Conservation (phyloP, 2,797 vertebrate genomes). For the Iguana delicatissima region DNA sequence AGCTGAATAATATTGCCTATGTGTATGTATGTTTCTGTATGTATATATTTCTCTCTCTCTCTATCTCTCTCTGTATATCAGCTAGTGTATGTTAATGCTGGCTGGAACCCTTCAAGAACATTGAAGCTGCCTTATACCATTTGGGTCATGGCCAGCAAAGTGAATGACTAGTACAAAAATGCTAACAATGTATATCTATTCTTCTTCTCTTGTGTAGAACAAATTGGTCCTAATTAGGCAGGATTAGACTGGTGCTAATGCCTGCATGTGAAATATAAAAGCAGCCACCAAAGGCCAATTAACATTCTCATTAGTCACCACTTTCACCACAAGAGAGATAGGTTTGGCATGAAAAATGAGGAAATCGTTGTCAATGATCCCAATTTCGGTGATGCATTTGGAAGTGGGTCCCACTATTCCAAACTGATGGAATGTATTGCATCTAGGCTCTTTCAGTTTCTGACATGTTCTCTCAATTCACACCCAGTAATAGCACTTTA, state of each 20-base stretch:
- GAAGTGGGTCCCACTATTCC: conserved; percentile 54
- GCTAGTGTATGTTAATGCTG: too few relatives aligned
- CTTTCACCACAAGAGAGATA: conserved; percentile 67
- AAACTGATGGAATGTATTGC: conserved; percentile 63
- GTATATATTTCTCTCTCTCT: too few relatives aligned
- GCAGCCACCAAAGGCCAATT: conserved; percentile 56
- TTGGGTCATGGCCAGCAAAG: conserved; percentile 48
- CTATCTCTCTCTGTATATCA: too few relatives aligned
- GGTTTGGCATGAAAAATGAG: conserved; percentile 69
- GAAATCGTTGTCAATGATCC: conserved; percentile 61
- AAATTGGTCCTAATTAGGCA: conserved; percentile 74
- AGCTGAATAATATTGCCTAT: not conserved
- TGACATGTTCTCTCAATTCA: not conserved
- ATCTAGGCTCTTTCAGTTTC: conserved; percentile 53
- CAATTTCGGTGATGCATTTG: conserved; percentile 55
- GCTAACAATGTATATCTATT: conserved; percentile 49
- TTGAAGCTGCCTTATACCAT: not conserved
- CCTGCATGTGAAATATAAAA: conserved; percentile 69
- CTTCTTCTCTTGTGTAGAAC: conserved; percentile 60
- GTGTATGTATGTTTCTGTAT: not conserved
- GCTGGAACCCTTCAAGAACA: too few relatives aligned
- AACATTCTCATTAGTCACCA: conserved; percentile 68
- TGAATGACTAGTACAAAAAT: conserved; percentile 57
- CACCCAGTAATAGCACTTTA: conserved; percentile 53
- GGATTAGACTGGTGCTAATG: conserved; percentile 65